These are phyloP conservation scores for Dipodomys spectabilis DNA, from an alignment of 2,113 vertebrate species.

Conservation along the genomic window DNA sequence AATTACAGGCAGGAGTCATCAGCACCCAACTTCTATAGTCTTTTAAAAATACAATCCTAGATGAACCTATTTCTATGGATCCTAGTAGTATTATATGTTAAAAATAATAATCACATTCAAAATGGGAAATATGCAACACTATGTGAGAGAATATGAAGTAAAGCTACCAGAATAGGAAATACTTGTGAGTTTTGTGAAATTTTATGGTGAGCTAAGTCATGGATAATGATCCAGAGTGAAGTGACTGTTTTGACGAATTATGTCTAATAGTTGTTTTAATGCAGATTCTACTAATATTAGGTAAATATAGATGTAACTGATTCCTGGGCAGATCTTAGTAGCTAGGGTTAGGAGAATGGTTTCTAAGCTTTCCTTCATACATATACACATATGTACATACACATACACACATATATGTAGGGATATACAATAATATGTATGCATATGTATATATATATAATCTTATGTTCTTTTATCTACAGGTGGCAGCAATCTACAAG, in stretches of 20 bases:
- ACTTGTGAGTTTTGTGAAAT: not conserved
- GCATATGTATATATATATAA: not conserved
- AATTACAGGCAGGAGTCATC: too few species aligned
- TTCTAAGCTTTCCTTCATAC: not conserved
- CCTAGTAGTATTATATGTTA: not conserved
- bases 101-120: not conserved
- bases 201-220: not conserved
- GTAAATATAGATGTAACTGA: not conserved
- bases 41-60: not conserved
- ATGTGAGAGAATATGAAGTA: not conserved
- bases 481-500: constrained; percentile 97
- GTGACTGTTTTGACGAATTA: not conserved
- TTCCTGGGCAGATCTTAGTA: not conserved
- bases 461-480: constrained; percentile 65
- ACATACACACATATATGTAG: too few species aligned
- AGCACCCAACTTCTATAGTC: constrained; percentile 34
- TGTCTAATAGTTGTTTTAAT: not conserved
- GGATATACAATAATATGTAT: too few species aligned
- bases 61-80: not conserved
- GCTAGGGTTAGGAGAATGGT: not conserved
- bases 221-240: not conserved
- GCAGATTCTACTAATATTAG: not conserved
- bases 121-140: not conserved
- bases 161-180: not conserved
- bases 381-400: not conserved